Base-by-base conservation (phyloP, 2,113 vertebrate species). In the Gymnocephalus cernua region DNA sequence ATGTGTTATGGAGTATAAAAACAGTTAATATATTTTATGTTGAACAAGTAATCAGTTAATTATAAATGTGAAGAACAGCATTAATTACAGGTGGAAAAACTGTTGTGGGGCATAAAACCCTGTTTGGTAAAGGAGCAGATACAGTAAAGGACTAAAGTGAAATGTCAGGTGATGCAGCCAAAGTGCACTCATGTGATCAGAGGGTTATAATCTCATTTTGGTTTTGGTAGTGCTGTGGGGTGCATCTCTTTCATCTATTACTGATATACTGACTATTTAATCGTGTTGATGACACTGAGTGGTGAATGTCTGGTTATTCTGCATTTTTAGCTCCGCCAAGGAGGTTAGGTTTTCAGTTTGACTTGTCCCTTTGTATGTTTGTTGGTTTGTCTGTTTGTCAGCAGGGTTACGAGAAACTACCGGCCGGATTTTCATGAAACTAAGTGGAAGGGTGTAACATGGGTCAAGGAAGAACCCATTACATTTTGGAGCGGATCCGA, bases 141-240 rank as follows among this genome's bases (percentile, higher is more conserved):
- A 41, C 38, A 41, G 38, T 11, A 6, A 44, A 69, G 69, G 32
- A 74, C 44, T 74, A 1, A n/a, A 51, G 2, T 19, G 23, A 58
- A 48, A 68, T 47, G 27, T 69, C 86, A 78, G 56, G 32, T 47
- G 70, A 81, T 47, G 56, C 70, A 75, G 53, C 71, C 27, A 41
- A 66, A 89, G 57, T 32, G 29, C 13, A 45, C 56, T 89, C 51
- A 68, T 63, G 66, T 62, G 77, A 80, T 71, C 51, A 23, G n/a
- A 68, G 21, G 16, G 47, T 12, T 73, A 73, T 75, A 61, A 85
- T 74, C 68, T 79, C 12, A 35, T 69, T 72, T 73, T 47, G 29
- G 62, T 63, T 68, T 29, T 45, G 54, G 45, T 29, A 15, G 14
- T 5, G 70, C 44, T 51, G 57, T 15, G 44, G 45, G 8, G 35